Evolutionary conservation across 2,888 invertebrate genomes (phyloP), one percentile per base, ranked within the genome.

Genomic region (Harmothoe impar): DNA sequence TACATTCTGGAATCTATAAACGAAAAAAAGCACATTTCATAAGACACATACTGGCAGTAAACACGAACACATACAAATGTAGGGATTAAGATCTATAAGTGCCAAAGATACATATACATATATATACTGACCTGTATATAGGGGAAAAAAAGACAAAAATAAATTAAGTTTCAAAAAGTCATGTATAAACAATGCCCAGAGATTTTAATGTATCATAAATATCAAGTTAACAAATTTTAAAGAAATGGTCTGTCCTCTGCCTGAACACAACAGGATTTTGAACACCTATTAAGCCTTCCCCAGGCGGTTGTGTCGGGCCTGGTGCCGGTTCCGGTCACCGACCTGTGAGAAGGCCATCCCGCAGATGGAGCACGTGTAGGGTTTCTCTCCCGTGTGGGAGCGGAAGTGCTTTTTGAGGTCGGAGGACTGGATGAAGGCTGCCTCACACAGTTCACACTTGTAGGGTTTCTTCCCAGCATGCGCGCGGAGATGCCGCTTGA

Each of bases 331-430:
- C 43, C 89, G 62, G 89, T 89, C 68, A 15, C 89, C 68, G 1
- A 89, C 68, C 35, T 89, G 89, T 20, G 89, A 68, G 89, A 89
- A 89, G 25, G 89, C 68, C 68, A 68, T 89, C 10, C 89, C 89
- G 56, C 89, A 89, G 62, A 89, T 89, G 33, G 62, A 68, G 43
- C 89, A 89, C 1, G 31, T 43, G 56, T 89, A 89, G 10, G 89
- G 89, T 35, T 89, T 89, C 89, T 89, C 89, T 15, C 89, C 89
- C 1, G 89, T 89, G 89, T 89, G 89, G 1, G 89, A 68, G 15
- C 89, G 1, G 89, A 68, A 68, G 43, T 89, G 89, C 35, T 89
- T 89, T 62, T 68, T 89, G 62, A 89, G 62, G 68, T 89, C 89
- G 0, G 62, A 68, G 7, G 62, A 68, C 89, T 89, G 89, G 62